Conservation (phyloP, 2,797 vertebrate species). For the Sphenopsis melanotis region DNA sequence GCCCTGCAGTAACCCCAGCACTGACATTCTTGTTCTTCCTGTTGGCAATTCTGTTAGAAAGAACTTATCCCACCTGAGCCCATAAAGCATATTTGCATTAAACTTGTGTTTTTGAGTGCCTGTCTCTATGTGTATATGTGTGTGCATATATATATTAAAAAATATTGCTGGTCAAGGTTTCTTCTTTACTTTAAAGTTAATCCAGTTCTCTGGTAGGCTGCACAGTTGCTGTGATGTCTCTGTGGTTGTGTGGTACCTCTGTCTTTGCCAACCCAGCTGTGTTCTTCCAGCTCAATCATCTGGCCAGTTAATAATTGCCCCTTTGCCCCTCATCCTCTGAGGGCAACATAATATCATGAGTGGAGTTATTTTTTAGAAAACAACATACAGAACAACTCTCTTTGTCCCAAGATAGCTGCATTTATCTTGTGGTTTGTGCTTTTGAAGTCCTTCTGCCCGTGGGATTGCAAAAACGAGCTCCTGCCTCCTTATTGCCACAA, state of each 20-base stretch:
- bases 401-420: slow-evolving; percentile 56
- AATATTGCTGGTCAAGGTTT: not conserved
- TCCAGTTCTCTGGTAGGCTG: slow-evolving; percentile 28
- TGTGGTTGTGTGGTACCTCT: slow-evolving; percentile 31
- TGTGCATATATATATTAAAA: not conserved
- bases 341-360: slow-evolving; percentile 39
- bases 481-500: slow-evolving; percentile 56
- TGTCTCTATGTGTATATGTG: rapidly evolving
- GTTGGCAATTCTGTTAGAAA: not conserved
- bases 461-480: slow-evolving; percentile 27
- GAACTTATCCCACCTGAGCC: not conserved
- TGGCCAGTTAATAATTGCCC: slow-evolving; percentile 60
- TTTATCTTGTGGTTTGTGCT: slow-evolving; percentile 65
- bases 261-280: slow-evolving; percentile 35
- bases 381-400: not conserved
- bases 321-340: slow-evolving; percentile 39
- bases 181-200: slow-evolving; percentile 34
- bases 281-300: slow-evolving; percentile 12
- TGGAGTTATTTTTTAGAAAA: slow-evolving; percentile 45
- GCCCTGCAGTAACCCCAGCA: not conserved
- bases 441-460: slow-evolving; percentile 57
- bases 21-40: not conserved
- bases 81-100: not conserved
- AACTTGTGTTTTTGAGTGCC: not conserved
- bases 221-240: slow-evolving; percentile 7